Evolutionary conservation across 2,888 invertebrate species (phyloP).

Genomic region (Creontiades dilutus): DNA sequence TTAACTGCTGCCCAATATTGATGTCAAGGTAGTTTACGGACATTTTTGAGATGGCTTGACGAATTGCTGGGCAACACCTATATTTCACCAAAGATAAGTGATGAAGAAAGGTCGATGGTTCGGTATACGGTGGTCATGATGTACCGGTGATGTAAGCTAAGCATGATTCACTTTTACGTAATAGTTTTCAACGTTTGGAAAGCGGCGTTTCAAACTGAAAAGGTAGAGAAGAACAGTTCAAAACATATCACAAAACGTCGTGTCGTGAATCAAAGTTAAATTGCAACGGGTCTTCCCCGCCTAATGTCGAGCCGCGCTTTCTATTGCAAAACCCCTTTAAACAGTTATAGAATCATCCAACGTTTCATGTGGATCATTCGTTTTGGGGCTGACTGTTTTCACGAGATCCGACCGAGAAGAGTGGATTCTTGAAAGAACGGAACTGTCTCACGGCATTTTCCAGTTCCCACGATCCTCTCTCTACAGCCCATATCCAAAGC

Average conservation of each 20-base stretch:
- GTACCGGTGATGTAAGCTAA: too few species aligned
- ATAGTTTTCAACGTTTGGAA: not conserved
- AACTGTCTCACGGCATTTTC: constrained; percentile 66
- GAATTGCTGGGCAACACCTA: too few species aligned
- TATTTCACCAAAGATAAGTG: too few species aligned
- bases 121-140: too few species aligned
- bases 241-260: not conserved
- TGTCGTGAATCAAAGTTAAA: constrained; percentile 45
- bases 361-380: constrained; percentile 50
- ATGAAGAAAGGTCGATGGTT: too few species aligned
- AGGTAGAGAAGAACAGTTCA: not conserved
- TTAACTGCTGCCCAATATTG: too few species aligned
- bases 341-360: not conserved
- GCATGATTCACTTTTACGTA: not conserved
- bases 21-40: too few species aligned
- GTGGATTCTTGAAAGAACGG: constrained; percentile 41
- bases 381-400: constrained; percentile 28
- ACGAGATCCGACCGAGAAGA: constrained; percentile 3
- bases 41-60: too few species aligned
- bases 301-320: constrained; percentile 55
- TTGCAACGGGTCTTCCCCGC: constrained; percentile 8
- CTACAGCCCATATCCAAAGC: too few species aligned
- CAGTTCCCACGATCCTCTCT: constrained; percentile 52
- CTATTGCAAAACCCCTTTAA: constrained; percentile 45
- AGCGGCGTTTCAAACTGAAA: not conserved